Conservation (phyloP, 2,888 invertebrate genomes). For the Agrochola lychnidis region DNA sequence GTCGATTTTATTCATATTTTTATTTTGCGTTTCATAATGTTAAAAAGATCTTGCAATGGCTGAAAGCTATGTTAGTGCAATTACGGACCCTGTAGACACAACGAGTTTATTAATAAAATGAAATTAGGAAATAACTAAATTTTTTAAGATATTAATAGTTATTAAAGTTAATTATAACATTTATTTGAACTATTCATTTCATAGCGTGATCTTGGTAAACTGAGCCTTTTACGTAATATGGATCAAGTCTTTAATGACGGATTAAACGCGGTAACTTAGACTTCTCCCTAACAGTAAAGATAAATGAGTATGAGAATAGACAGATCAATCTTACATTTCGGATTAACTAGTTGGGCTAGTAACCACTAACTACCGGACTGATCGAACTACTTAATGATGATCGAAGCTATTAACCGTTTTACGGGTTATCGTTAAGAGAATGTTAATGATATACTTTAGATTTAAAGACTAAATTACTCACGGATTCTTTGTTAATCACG, state of each 20-base stretch:
- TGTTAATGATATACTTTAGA: slow-evolving; percentile 63
- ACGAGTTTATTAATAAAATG: neutral
- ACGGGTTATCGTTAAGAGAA: slow-evolving; percentile 65
- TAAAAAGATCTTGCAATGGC: neutral
- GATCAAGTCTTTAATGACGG: slow-evolving; percentile 9
- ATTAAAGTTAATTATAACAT: neutral
- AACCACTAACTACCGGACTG: slow-evolving; percentile 55
- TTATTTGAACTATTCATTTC: neutral
- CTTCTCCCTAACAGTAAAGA: slow-evolving; percentile 37
- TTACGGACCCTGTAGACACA: neutral
- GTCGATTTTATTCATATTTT: neutral
- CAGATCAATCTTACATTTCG: slow-evolving; percentile 58
- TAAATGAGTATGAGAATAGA: slow-evolving; percentile 54
- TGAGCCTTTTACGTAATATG: slow-evolving; percentile 1
- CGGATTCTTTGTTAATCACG: slow-evolving; percentile 53
- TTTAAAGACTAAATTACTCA: slow-evolving; percentile 54
- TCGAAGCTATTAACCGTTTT: slow-evolving; percentile 64
- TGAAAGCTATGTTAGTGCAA: neutral
- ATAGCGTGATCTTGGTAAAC: slow-evolving; percentile 1
- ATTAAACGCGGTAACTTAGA: slow-evolving; percentile 33
- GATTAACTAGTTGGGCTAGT: slow-evolving; percentile 53
- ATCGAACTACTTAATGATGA: slow-evolving; percentile 70
- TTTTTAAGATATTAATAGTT: neutral
- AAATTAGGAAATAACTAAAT: neutral
- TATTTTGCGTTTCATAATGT: neutral